Evolutionary conservation across 2,888 invertebrate genomes (phyloP).

Genomic region (Stomorhina lunata): DNA sequence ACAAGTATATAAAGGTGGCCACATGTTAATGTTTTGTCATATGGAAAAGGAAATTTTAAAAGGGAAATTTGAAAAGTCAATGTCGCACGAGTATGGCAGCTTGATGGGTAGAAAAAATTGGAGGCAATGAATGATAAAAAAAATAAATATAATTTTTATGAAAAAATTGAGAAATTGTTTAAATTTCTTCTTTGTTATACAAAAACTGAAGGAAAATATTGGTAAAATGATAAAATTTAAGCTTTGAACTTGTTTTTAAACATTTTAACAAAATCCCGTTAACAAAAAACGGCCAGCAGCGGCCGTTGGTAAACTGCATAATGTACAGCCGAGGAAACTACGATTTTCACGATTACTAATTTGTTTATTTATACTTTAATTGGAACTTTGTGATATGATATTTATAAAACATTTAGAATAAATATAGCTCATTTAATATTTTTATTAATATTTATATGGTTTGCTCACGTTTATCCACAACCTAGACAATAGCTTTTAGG

Average conservation of each 20-base stretch:
- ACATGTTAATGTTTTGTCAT: neutral
- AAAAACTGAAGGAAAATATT: neutral
- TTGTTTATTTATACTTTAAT: neutral
- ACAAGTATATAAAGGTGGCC: too few species aligned
- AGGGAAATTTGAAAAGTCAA: neutral
- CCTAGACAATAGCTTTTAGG: neutral
- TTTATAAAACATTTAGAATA: neutral
- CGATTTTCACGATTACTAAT: neutral
- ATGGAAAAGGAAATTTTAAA: constrained; percentile 24
- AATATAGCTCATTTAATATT: neutral
- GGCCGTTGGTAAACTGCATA: constrained; percentile 54
- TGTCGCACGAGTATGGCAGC: constrained; percentile 34
- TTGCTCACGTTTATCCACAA: neutral
- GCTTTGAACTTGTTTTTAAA: neutral
- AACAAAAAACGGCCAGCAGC: neutral
- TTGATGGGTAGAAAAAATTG: constrained; percentile 35
- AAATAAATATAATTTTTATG: constrained; percentile 6
- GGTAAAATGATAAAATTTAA: neutral
- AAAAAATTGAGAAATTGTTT: neutral
- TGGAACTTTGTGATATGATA: neutral
- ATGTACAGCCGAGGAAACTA: neutral
- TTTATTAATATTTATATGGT: neutral
- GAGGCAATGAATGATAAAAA: constrained; percentile 55
- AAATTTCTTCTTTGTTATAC: neutral
- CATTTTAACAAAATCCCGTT: constrained; percentile 53